Evolutionary conservation across 2,797 vertebrate genomes (phyloP), one percentile per base, ranked within the genome.

Genomic region (Pseudochirops corinnae): DNA sequence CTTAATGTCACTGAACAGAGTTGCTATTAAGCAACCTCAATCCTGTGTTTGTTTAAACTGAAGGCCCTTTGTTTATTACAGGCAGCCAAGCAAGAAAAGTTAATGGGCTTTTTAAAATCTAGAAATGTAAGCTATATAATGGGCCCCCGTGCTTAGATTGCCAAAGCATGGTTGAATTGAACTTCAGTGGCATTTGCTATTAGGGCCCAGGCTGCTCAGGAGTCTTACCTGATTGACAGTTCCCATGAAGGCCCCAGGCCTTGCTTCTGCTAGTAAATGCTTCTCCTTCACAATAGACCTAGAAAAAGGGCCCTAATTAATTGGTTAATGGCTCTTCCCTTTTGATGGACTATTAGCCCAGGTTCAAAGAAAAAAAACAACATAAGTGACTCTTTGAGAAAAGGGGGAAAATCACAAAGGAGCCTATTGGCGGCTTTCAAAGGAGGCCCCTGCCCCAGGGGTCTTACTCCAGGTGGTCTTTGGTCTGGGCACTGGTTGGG

Each of bases 61-160:
- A 91, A 67, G 90, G 67, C 95, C 82, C 94, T 33, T 96, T 93
- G 58, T 93, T 95, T 97, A 91, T 94, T 97, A 90, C 90, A 92
- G 55, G 93, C 60, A 94, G 58, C 39, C 16, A 55, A 56, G 50
- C 55, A 92, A 29, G 52, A 95, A 94, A 39, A 96, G 93, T 96
- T 95, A 94, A 95, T 96, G 91, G 92, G 74, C 74, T 87, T 87
- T 50, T 87, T 50, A 87, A 87, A 87, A 87, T 87, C 26, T 87
- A 87, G 39, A 87, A 87, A 28, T 87, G 74, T 50, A 87, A 87
- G 74, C 74, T 87, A 39, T 46, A 87, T 94, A 94, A 95, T 96
- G 91, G 92, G 92, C 57, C 39, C 46, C 10, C 94, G 93, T 95
- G 93, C 39, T 39, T 94, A 18, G 29, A 90, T 92, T 96, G 92